phyloP scores from a whole-genome alignment of 2,888 invertebrate genomes.

The Nipponacmea schrenckii region DNA sequence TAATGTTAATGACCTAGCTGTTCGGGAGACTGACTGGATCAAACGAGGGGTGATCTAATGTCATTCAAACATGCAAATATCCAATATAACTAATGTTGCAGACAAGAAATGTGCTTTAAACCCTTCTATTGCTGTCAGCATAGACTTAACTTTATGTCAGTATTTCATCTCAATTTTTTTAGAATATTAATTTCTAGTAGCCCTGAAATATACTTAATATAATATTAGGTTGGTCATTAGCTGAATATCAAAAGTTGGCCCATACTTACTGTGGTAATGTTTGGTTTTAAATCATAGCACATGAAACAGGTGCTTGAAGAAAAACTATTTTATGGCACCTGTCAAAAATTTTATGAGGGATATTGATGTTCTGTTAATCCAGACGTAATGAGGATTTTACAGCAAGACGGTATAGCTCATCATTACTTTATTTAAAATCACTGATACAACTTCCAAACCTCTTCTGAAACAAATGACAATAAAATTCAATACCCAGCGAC shows the following conservation, averaged over 20 bases:
- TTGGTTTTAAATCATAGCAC: too few relatives aligned
- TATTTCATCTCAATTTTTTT: too few relatives aligned
- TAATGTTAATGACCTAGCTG: background rate
- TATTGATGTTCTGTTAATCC: background rate
- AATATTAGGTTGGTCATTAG: too few relatives aligned
- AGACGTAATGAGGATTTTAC: background rate
- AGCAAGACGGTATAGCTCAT: background rate
- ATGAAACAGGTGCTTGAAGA: background rate
- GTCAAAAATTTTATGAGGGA: conserved; percentile 2
- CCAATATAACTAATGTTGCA: background rate
- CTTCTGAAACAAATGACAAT: conserved; percentile 4
- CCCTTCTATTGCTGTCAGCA: too few relatives aligned
- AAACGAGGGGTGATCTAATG: conserved; percentile 3
- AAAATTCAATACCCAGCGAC: background rate
- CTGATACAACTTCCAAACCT: conserved; percentile 1
- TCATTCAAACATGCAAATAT: conserved; percentile 2
- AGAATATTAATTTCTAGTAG: too few relatives aligned
- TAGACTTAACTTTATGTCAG: too few relatives aligned
- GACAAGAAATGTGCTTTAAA: too few relatives aligned
- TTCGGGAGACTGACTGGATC: background rate
- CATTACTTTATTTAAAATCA: background rate
- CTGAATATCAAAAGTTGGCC: too few relatives aligned
- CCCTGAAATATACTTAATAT: too few relatives aligned
- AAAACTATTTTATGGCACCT: background rate
- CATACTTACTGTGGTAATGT: too few relatives aligned